Evolutionary conservation across 2,113 vertebrate genomes (phyloP).

Genomic region (Neogale vison): DNA sequence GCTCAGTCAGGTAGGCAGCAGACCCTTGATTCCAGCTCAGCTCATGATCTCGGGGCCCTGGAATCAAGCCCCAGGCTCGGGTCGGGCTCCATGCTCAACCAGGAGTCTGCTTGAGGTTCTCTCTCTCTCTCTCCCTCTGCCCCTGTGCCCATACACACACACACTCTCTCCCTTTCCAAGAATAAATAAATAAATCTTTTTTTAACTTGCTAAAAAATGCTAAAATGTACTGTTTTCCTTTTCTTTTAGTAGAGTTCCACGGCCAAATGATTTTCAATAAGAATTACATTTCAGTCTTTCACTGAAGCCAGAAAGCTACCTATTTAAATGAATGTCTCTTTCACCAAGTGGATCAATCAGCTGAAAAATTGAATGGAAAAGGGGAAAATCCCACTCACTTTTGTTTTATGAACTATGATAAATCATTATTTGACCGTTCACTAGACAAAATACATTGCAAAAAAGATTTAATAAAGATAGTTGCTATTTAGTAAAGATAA

Average conservation of each 20-base stretch:
- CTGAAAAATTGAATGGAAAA: not conserved
- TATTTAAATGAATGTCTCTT: not conserved
- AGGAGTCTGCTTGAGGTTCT: not conserved
- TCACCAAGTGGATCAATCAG: not conserved
- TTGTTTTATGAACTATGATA: not conserved
- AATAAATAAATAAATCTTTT: not conserved
- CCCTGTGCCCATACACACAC: not conserved
- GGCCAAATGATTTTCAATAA: not conserved
- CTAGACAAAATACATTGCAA: not conserved
- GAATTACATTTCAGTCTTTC: not conserved
- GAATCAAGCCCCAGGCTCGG: not conserved
- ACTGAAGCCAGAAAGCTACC: not conserved
- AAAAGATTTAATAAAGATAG: conserved; percentile 29
- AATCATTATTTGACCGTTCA: not conserved
- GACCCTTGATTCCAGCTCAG: not conserved
- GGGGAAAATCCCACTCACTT: not conserved
- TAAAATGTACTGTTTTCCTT: not conserved
- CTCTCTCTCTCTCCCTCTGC: not conserved
- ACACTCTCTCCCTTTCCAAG: not conserved
- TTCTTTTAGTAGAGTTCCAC: not conserved
- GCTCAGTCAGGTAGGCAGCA: not conserved
- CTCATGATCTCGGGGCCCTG: not conserved
- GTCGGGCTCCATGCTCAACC: not conserved
- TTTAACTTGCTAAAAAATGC: not conserved
- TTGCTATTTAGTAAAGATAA: not conserved